Conservation (phyloP, 1,140 invertebrate genomes). For the Apis dorsata region DNA sequence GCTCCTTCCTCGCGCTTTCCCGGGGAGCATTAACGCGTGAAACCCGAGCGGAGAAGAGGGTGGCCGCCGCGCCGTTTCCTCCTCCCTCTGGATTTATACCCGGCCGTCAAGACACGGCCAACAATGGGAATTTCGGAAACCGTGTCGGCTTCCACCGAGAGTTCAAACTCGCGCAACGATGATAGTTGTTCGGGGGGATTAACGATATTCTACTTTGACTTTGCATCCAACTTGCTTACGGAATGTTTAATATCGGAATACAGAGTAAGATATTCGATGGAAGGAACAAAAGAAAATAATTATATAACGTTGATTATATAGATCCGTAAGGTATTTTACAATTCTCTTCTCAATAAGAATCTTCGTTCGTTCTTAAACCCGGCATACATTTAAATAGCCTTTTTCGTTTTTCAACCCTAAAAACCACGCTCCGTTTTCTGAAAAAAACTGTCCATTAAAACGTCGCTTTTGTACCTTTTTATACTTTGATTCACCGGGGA, state of each 20-base stretch:
- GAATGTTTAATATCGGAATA: too few relatives aligned
- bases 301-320: neutral
- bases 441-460: neutral
- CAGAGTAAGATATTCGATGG: too few relatives aligned
- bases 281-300: too few relatives aligned
- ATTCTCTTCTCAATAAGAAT: too few relatives aligned
- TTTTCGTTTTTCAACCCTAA: neutral
- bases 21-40: slow-evolving; percentile 59
- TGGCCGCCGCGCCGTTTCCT: neutral
- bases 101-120: slow-evolving; percentile 24
- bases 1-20: slow-evolving; percentile 31
- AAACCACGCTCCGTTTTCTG: neutral
- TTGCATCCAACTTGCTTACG: too few relatives aligned
- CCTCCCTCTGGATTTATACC: slow-evolving; percentile 39
- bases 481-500: neutral
- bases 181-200: neutral
- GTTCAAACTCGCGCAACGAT: neutral
- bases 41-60: neutral
- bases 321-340: too few relatives aligned
- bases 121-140: slow-evolving; percentile 46
- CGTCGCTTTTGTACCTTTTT: neutral
- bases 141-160: neutral
- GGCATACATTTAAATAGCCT: too few relatives aligned
- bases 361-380: too few relatives aligned
- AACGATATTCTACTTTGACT: neutral